Percentiles rank a stretch among this genome's conserved stretches.
Evolutionary conservation across 2,888 invertebrate species (phyloP).

Genomic region (Drosophila kuntzei): DNA sequence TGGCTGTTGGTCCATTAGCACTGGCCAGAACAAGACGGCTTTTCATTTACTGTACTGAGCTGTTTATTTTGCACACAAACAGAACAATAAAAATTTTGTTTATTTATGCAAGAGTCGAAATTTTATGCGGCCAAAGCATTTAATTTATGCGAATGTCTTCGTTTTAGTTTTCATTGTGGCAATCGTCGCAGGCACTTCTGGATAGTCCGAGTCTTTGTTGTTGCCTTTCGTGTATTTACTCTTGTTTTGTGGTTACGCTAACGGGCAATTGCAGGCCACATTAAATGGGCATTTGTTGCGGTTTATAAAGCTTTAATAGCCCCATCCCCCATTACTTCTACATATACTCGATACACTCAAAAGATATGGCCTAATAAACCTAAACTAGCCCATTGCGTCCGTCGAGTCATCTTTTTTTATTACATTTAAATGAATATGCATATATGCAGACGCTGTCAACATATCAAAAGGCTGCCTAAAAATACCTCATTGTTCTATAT

Average conservation of each 20-base stretch:
- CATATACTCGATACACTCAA: neutral
- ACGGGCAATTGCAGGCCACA: constrained; percentile 57
- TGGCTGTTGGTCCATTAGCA: constrained; percentile 51
- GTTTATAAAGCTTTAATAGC: constrained; percentile 56
- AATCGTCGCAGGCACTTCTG: constrained; percentile 53
- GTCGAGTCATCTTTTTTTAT: constrained; percentile 31
- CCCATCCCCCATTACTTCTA: constrained; percentile 2
- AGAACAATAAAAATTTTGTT: constrained; percentile 67
- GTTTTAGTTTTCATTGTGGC: constrained; percentile 39
- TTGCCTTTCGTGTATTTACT: constrained; percentile 31
- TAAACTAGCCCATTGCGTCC: constrained; percentile 2
- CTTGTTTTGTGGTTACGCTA: constrained; percentile 28
- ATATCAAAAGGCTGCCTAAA: constrained; percentile 48
- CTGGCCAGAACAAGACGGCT: constrained; percentile 36
- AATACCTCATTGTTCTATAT: constrained; percentile 58
- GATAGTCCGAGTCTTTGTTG: constrained; percentile 22
- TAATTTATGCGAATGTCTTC: constrained; percentile 66
- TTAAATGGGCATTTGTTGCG: constrained; percentile 61
- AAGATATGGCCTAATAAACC: constrained; percentile 6
- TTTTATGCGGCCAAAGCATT: constrained; percentile 60
- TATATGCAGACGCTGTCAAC: constrained; percentile 23
- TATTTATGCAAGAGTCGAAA: constrained; percentile 63
- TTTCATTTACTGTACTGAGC: constrained; percentile 46
- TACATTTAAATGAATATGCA: constrained; percentile 49
- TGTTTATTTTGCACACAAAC: constrained; percentile 60